phyloP scores from a whole-genome alignment of 30 jellyfish, hydroid and myxozoan genomes.

The Hydra vulgaris region DNA sequence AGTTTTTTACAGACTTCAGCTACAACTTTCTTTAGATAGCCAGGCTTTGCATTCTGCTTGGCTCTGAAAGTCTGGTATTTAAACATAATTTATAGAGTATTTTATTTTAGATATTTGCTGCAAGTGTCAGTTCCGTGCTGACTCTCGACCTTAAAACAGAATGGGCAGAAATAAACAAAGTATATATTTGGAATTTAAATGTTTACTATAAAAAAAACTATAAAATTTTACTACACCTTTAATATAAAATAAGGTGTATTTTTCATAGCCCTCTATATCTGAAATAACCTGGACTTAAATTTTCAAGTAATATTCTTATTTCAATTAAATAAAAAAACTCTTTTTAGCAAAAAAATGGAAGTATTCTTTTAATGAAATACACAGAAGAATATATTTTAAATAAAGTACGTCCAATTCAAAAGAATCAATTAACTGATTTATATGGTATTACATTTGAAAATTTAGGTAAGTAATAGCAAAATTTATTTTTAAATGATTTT shows the following conservation, averaged over 20 bases:
- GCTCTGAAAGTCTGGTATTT: neutral
- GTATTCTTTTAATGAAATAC: slow-evolving; percentile 15
- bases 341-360: slow-evolving; percentile 12
- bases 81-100: no score
- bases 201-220: no score
- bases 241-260: no score
- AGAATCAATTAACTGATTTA: neutral
- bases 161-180: slow-evolving; percentile 64
- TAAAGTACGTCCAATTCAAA: neutral
- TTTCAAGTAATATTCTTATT: no score
- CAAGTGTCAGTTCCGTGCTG: slow-evolving; percentile 49
- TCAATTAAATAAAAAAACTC: neutral
- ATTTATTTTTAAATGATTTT: no score
- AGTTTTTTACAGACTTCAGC: neutral
- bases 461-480: neutral
- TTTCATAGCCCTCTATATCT: neutral
- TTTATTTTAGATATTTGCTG: slow-evolving; percentile 49
- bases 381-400: slow-evolving; percentile 17
- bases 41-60: neutral
- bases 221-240: no score
- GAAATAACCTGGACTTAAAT: no score
- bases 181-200: no score
- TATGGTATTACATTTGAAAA: neutral
- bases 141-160: slow-evolving; percentile 19
- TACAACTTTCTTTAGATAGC: neutral